A percentile compares a stretch with the other conserved stretches of the same genome.
These are phyloP conservation scores for Astropecten irregularis DNA, from an alignment of 53 echinoderm and acorn worm genomes.

Conservation along the genomic window DNA sequence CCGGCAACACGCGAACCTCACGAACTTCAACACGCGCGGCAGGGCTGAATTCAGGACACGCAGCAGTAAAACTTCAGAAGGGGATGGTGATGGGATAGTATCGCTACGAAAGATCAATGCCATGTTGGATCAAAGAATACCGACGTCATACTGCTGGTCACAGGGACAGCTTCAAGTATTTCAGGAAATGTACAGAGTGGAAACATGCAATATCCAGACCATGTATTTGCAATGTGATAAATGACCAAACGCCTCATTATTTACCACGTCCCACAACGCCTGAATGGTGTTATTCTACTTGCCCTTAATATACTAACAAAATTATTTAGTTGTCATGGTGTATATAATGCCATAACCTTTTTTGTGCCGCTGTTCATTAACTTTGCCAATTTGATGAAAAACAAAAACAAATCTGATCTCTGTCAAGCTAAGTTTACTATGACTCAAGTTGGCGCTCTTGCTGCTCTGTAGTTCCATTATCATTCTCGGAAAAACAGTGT, in stretches of 20 bases:
- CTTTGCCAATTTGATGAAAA: conserved; percentile 14
- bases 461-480: no score
- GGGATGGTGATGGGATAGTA: not conserved
- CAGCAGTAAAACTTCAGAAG: not conserved
- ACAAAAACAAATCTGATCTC: not conserved
- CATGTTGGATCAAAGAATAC: conserved; percentile 37
- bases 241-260: not conserved
- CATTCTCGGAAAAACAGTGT: no score
- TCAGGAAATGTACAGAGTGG: conserved; percentile 44
- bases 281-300: not conserved
- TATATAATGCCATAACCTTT: not conserved
- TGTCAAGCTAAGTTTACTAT: no score
- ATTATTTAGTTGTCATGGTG: conserved; percentile 28
- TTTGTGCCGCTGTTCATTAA: conserved; percentile 28
- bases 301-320: not conserved
- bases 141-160: conserved; percentile 35
- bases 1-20: conserved; percentile 33
- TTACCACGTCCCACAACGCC: conserved; percentile 19
- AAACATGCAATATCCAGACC: conserved; percentile 36
- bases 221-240: conserved; percentile 6
- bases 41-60: not conserved
- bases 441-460: no score
- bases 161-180: conserved; percentile 43
- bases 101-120: conserved; percentile 37
- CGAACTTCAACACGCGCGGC: no score